Conservation (phyloP, 1,140 invertebrate species). For the Cepaea nemoralis region DNA sequence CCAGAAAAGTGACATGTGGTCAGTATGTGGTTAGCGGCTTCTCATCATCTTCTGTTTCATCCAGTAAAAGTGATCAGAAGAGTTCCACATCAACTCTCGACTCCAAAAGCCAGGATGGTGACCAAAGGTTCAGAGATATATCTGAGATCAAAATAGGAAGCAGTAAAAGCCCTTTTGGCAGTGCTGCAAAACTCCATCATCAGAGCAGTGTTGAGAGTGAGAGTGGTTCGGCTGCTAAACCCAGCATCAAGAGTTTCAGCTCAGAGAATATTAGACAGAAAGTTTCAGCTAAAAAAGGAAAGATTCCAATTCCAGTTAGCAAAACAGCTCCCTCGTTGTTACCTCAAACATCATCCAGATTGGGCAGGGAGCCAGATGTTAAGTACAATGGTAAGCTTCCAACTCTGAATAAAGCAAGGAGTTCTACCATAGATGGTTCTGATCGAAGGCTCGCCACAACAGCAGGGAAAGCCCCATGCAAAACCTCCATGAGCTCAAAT, state of each 20-base stretch:
- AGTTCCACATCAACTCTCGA: constrained; percentile 46
- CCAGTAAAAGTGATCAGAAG: constrained; percentile 35
- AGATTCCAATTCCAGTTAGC: constrained; percentile 20
- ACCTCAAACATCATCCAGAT: not conserved
- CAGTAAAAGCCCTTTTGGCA: not conserved
- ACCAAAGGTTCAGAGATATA: not conserved
- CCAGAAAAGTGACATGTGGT: constrained; percentile 21
- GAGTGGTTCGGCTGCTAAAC: not conserved
- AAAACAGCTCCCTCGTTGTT: not conserved
- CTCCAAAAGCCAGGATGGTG: constrained; percentile 7
- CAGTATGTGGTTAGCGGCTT: constrained; percentile 35
- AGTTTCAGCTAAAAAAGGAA: not conserved
- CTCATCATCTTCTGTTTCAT: constrained; percentile 26
- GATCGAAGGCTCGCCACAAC: not conserved
- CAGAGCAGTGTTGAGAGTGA: constrained; percentile 22
- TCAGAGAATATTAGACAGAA: not conserved
- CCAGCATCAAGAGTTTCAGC: not conserved
- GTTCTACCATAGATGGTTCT: not conserved
- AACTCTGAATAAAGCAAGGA: not conserved
- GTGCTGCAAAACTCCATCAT: constrained; percentile 1
- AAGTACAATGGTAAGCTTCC: constrained; percentile 9
- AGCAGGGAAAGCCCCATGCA: not conserved
- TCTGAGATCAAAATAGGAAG: not conserved
- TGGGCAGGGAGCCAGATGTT: not conserved
- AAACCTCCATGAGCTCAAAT: not conserved